Conservation (phyloP, 2,888 invertebrate species). For the Dicyrtoma fusca region DNA sequence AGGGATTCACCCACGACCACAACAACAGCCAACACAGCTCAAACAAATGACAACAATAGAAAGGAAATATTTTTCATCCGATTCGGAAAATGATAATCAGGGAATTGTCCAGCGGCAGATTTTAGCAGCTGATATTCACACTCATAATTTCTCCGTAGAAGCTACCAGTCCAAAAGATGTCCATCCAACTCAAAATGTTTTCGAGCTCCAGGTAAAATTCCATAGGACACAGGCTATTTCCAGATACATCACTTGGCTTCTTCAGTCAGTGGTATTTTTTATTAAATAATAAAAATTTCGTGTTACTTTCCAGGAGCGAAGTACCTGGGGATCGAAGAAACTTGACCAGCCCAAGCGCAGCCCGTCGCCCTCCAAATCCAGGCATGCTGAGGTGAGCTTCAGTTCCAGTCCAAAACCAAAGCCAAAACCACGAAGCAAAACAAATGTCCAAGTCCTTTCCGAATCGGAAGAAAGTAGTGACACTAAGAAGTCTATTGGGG, state of each 20-base stretch:
- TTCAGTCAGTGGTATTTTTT: no score
- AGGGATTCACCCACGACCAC: neutral
- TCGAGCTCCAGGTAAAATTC: neutral
- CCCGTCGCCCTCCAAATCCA: no score
- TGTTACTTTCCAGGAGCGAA: no score
- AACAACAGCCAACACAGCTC: neutral
- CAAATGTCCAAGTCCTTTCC: neutral
- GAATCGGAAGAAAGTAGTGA: conserved; percentile 12
- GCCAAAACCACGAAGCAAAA: conserved; percentile 16
- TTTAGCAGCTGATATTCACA: conserved; percentile 27
- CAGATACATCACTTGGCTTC: no score
- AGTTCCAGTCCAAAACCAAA: conserved; percentile 5
- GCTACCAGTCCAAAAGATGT: no score
- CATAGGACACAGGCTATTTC: no score
- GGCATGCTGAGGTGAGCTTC: neutral
- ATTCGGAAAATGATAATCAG: conserved; percentile 20
- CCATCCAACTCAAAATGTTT: no score
- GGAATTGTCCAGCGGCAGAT: neutral
- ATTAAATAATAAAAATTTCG: no score
- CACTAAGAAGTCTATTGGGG: neutral
- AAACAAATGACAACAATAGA: neutral
- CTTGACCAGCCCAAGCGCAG: no score
- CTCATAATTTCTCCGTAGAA: conserved; percentile 10
- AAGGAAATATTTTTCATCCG: conserved; percentile 19
- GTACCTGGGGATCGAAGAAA: no score